Conservation (phyloP, 2,113 vertebrate genomes). For the Poeciliopsis occidentalis region DNA sequence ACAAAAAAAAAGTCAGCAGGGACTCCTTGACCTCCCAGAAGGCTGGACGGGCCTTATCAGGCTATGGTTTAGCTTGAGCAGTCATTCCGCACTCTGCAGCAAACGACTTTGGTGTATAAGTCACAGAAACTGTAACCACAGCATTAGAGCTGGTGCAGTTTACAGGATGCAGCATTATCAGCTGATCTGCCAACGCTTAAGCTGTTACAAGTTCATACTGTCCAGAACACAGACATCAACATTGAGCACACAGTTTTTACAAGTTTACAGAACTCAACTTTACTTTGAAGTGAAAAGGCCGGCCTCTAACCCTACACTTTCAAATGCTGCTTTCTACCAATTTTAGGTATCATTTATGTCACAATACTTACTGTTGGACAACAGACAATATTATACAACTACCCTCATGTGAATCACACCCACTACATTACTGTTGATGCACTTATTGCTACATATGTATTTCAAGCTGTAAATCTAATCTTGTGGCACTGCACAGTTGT, state of each 20-base stretch:
- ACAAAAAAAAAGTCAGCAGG: conserved; percentile 18
- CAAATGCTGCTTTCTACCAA: background rate
- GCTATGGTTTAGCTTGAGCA: background rate
- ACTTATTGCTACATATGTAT: no score
- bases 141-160: conserved; percentile 26
- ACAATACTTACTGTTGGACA: no score
- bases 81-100: conserved; percentile 12
- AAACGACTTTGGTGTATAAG: conserved; percentile 1
- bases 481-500: no score
- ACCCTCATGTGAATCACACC: background rate
- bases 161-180: conserved; percentile 21
- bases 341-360: background rate
- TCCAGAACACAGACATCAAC: conserved; percentile 8
- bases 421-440: no score
- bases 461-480: no score
- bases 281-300: background rate
- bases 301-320: background rate
- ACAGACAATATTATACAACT: no score
- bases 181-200: conserved; percentile 21
- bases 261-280: background rate
- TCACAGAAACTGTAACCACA: conserved; percentile 27
- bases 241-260: background rate
- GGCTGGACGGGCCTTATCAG: conserved; percentile 19
- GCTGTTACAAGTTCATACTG: conserved; percentile 9
- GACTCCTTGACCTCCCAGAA: conserved; percentile 33